Evolutionary conservation across 2,797 vertebrate genomes (phyloP).

Genomic region (Pseudochirops corinnae): DNA sequence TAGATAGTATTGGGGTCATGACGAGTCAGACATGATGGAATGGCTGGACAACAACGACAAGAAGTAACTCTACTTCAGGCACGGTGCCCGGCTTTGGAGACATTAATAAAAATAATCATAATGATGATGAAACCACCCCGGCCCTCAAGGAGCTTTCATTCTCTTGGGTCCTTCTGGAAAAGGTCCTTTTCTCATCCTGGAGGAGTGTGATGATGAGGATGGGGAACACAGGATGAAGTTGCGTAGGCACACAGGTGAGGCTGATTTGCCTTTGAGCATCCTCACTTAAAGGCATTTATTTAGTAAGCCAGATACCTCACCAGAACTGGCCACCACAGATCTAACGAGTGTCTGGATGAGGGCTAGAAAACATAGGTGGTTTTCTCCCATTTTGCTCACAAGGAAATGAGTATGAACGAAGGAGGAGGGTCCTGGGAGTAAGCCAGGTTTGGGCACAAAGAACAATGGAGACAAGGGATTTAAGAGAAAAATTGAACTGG

Average conservation of each 20-base stretch:
- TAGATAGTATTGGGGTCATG: background rate
- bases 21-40: no score
- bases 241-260: background rate
- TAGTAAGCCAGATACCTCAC: background rate
- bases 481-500: background rate
- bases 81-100: no score
- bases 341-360: background rate
- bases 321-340: background rate
- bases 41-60: no score
- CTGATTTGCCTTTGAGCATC: background rate
- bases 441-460: background rate
- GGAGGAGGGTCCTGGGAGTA: background rate
- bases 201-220: background rate
- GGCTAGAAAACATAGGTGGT: background rate
- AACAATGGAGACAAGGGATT: background rate
- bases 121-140: no score
- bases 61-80: no score
- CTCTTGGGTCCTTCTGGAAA: background rate
- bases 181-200: background rate
- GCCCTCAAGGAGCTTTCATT: no score
- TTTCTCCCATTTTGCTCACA: background rate
- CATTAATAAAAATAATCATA: no score
- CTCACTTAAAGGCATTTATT: background rate
- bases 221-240: background rate
- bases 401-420: background rate